Evolutionary conservation across 2,113 vertebrate genomes (phyloP).

Genomic region (Odontesthes bonariensis): DNA sequence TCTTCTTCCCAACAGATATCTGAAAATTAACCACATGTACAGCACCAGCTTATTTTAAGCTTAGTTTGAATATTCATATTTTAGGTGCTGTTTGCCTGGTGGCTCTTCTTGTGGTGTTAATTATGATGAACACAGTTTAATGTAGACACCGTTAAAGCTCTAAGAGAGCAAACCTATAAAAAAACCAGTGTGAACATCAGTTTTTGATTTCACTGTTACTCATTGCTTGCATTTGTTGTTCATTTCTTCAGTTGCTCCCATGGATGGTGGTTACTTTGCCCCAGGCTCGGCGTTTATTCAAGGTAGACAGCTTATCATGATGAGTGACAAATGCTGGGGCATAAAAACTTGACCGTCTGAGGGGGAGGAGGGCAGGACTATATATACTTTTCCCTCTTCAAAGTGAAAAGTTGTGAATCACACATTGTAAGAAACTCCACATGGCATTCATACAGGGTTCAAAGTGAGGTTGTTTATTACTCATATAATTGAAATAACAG

Average conservation of each 20-base stretch:
- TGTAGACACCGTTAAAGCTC: neutral
- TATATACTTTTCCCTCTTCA: conserved; percentile 44
- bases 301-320: conserved; percentile 58
- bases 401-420: conserved; percentile 60
- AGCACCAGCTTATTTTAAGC: too few species aligned
- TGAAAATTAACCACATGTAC: too few species aligned
- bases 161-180: neutral
- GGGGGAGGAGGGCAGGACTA: conserved; percentile 54
- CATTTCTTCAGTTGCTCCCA: neutral
- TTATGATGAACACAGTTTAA: neutral
- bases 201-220: neutral
- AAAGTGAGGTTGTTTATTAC: conserved; percentile 29
- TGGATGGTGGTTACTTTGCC: conserved; percentile 14
- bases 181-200: neutral
- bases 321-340: conserved; percentile 64
- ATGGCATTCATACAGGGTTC: conserved; percentile 24
- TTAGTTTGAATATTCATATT: too few species aligned
- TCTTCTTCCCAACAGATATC: too few species aligned
- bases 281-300: conserved; percentile 28
- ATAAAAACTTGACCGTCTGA: conserved; percentile 47
- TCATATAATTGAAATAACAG: neutral
- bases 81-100: too few species aligned
- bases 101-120: too few species aligned
- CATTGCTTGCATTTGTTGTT: neutral
- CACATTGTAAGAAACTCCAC: conserved; percentile 10